phyloP scores from a whole-genome alignment of 2,797 vertebrate genomes.

The Darevskia nairensis region DNA sequence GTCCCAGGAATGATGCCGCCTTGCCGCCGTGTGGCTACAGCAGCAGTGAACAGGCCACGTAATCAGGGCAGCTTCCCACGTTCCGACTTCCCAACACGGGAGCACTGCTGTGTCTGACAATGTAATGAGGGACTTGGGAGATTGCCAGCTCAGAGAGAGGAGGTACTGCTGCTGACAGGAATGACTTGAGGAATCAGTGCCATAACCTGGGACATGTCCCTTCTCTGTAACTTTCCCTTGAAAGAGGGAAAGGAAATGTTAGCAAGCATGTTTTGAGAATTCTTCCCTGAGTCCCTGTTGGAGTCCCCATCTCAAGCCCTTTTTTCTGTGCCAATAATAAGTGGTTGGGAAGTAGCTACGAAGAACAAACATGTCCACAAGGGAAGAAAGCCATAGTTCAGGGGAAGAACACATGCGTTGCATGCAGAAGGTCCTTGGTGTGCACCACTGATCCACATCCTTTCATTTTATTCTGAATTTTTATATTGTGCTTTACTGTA shows the following conservation, averaged over 20 bases:
- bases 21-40: not conserved
- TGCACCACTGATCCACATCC: too few relatives aligned
- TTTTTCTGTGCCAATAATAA: not conserved
- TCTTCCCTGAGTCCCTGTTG: not conserved
- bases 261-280: not conserved
- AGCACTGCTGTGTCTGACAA: not conserved
- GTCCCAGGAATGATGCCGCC: not conserved
- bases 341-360: not conserved
- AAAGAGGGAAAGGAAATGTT: not conserved
- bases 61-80: not conserved
- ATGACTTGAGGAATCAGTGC: not conserved
- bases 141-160: not conserved
- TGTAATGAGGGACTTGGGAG: not conserved
- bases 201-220: not conserved
- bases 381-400: not conserved
- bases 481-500: too few relatives aligned
- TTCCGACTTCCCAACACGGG: slow-evolving; percentile 8
- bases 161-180: not conserved
- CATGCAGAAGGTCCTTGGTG: not conserved
- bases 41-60: not conserved
- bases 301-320: not conserved
- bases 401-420: too few relatives aligned
- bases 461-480: too few relatives aligned
- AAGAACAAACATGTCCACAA: not conserved
- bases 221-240: not conserved